These are phyloP conservation scores for Hemiscyllium ocellatum DNA, from an alignment of 2,113 vertebrate genomes.

Conservation along the genomic window DNA sequence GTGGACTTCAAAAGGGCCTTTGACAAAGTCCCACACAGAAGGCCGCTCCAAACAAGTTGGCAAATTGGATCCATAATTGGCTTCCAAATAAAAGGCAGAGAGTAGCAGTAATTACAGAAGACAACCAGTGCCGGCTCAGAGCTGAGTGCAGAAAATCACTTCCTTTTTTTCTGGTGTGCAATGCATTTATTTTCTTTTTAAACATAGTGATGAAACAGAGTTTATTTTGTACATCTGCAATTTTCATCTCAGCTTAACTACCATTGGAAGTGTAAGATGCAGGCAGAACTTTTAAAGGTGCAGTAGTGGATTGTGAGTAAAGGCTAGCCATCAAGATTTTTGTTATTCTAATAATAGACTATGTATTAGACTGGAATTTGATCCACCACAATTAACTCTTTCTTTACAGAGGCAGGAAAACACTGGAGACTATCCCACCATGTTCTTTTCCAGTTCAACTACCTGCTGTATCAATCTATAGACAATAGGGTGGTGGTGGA, in stretches of 20 bases:
- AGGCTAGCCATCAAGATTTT: background rate
- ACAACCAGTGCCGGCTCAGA: background rate
- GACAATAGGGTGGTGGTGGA: background rate
- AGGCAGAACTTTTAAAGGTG: background rate
- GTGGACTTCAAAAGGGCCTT: no score
- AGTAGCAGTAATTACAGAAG: constrained; percentile 47
- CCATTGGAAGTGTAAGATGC: background rate
- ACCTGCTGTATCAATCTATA: background rate
- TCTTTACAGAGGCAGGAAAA: background rate
- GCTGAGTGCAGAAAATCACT: background rate
- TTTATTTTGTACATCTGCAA: constrained; percentile 30
- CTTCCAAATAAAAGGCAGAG: no score
- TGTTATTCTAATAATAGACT: background rate
- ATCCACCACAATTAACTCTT: background rate
- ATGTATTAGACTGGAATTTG: constrained; percentile 29
- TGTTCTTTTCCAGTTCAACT: background rate
- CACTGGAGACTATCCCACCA: background rate
- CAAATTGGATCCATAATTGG: no score
- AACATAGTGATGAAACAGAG: constrained; percentile 4
- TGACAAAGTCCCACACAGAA: no score
- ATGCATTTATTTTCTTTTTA: background rate
- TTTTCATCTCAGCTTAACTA: constrained; percentile 30
- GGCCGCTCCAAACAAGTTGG: no score
- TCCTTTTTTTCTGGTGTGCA: constrained; percentile 26
- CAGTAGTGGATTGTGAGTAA: background rate